These are phyloP conservation scores for Rhizoglyphus robini DNA, from an alignment of 1,140 invertebrate genomes.

Conservation along the genomic window DNA sequence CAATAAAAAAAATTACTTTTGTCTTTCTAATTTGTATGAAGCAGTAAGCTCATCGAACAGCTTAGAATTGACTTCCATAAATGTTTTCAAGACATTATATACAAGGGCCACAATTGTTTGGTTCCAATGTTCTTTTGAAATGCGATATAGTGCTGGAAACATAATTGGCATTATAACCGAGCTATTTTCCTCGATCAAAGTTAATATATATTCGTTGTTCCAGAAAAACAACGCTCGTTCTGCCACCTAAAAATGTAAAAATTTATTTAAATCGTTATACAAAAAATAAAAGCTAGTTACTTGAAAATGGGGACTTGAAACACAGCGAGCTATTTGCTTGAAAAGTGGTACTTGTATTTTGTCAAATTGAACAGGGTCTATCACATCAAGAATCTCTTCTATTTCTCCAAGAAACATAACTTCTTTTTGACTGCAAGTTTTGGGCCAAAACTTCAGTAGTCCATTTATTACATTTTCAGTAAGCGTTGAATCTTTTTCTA, in stretches of 20 bases:
- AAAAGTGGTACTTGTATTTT: conserved; percentile 95
- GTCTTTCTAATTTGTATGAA: conserved; percentile 28
- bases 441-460: conserved; percentile 97
- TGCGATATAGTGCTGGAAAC: conserved; percentile 92
- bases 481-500: conserved; percentile 93
- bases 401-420: conserved; percentile 96
- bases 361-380: conserved; percentile 93
- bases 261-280: not conserved
- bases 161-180: conserved; percentile 55
- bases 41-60: conserved; percentile 57
- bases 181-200: conserved; percentile 82
- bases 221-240: conserved; percentile 94
- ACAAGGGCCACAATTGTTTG: conserved; percentile 98
- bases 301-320: conserved; percentile 85
- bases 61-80: conserved; percentile 99
- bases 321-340: conserved; percentile 91
- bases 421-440: conserved; percentile 97
- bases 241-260: conserved; percentile 56
- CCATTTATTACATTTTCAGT: conserved; percentile 85
- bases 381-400: conserved; percentile 94
- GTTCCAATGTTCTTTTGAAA: conserved; percentile 98
- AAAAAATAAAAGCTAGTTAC: conserved; percentile 30
- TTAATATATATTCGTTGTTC: conserved; percentile 99
- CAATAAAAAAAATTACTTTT: conserved; percentile 26
- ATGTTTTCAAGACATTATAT: conserved; percentile 97